phyloP scores from a whole-genome alignment of 2,888 invertebrate species.

The Plutella xylostella region DNA sequence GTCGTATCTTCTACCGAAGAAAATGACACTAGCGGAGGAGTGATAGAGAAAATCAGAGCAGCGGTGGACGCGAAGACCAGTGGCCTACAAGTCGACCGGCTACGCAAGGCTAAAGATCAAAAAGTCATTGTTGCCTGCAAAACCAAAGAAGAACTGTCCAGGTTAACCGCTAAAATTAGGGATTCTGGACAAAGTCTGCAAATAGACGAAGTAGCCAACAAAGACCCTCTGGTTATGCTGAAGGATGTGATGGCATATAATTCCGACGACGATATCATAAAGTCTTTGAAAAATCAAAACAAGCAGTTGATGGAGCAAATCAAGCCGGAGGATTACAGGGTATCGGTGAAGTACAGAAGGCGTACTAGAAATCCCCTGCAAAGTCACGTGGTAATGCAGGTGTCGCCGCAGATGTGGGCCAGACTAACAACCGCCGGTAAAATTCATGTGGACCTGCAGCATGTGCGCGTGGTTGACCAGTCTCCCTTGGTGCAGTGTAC shows the following conservation, averaged over 20 bases:
- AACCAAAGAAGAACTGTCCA: neutral
- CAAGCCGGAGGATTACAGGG: neutral
- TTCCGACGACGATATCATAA: neutral
- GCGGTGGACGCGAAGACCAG: neutral
- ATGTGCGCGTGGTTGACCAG: neutral
- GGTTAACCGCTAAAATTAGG: neutral
- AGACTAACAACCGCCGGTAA: neutral
- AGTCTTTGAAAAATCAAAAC: neutral
- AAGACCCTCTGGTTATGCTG: neutral
- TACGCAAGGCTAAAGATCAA: neutral
- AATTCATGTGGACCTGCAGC: neutral
- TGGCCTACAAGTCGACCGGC: neutral
- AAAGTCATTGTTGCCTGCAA: neutral
- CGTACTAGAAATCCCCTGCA: neutral
- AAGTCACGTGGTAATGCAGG: neutral
- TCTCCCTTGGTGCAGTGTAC: neutral
- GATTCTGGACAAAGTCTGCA: neutral
- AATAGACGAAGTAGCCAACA: neutral
- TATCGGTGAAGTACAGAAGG: neutral
- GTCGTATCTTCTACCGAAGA: too few relatives aligned
- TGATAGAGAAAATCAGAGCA: neutral
- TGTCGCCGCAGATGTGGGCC: neutral
- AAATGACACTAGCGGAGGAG: too few relatives aligned
- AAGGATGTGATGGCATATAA: neutral
- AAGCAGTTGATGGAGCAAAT: neutral